A percentile compares a stretch with the other conserved stretches of the same genome.
Evolutionary conservation across 2,797 vertebrate genomes (phyloP).

Genomic region (Coracias cyanogaster): DNA sequence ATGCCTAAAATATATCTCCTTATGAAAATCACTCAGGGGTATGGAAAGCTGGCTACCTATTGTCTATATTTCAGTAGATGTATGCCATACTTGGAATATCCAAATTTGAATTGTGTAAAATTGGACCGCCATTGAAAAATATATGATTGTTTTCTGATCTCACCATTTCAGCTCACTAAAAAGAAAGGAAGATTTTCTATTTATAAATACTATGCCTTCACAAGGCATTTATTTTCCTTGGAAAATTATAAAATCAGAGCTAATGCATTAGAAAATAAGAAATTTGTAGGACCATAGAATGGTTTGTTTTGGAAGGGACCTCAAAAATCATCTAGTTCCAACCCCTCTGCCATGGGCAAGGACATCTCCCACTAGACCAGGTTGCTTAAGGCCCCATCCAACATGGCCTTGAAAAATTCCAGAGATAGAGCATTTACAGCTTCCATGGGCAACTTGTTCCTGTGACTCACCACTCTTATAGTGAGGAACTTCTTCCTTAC

Average conservation of each 20-base stretch:
- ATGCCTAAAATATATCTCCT: background rate
- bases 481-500: no score
- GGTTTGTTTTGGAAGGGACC: no score
- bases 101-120: background rate
- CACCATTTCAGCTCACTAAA: background rate
- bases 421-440: no score
- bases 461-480: no score
- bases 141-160: background rate
- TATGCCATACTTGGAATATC: background rate
- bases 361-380: no score
- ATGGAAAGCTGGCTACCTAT: background rate
- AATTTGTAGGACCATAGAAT: no score
- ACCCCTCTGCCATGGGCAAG: no score
- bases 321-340: no score
- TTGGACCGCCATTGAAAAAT: background rate
- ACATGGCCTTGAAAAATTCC: no score
- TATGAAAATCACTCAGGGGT: background rate
- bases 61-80: background rate
- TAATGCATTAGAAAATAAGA: background rate
- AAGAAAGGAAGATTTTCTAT: background rate
- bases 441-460: no score
- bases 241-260: background rate
- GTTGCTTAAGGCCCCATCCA: no score
- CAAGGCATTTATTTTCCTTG: background rate
- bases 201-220: background rate